Conservation (phyloP, 2,113 vertebrate species). For the Suncus etruscus region DNA sequence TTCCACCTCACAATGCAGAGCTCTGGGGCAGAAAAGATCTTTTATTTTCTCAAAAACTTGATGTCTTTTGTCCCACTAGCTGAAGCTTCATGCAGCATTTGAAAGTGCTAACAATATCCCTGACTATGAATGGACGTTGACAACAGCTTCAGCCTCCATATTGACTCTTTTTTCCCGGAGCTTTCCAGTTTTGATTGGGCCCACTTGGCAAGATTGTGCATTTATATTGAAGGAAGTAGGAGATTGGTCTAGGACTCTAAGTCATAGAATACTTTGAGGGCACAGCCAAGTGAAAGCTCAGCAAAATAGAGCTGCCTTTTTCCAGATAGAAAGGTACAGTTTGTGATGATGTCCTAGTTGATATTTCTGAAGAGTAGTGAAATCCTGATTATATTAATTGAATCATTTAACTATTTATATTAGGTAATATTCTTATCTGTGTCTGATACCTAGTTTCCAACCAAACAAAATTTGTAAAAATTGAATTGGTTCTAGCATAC, state of each 20-base stretch:
- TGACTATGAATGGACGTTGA: constrained; percentile 27
- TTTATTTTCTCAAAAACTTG: constrained; percentile 85
- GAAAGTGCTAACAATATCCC: constrained; percentile 67
- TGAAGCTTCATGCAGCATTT: constrained; percentile 83
- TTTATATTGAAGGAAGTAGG: not conserved
- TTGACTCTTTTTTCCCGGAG: constrained; percentile 63
- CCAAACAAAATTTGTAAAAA: constrained; percentile 29
- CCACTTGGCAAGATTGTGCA: constrained; percentile 44
- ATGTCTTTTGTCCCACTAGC: constrained; percentile 86
- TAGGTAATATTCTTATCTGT: constrained; percentile 48
- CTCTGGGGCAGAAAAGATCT: constrained; percentile 80
- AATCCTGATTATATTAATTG: not conserved
- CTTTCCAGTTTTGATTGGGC: constrained; percentile 40
- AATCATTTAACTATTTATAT: constrained; percentile 7
- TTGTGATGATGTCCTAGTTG: not conserved
- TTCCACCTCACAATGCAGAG: constrained; percentile 74
- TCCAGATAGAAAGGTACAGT: constrained; percentile 1
- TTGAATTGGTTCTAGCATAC: not conserved
- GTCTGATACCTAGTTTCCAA: constrained; percentile 43
- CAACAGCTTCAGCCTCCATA: constrained; percentile 45
- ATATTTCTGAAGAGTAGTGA: constrained; percentile 36
- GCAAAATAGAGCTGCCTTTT: not conserved
- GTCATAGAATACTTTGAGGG: not conserved
- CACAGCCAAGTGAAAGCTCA: constrained; percentile 44
- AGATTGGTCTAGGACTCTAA: not conserved